Conservation (phyloP, 2,113 vertebrate genomes). For the Choloepus hoffmanni region DNA sequence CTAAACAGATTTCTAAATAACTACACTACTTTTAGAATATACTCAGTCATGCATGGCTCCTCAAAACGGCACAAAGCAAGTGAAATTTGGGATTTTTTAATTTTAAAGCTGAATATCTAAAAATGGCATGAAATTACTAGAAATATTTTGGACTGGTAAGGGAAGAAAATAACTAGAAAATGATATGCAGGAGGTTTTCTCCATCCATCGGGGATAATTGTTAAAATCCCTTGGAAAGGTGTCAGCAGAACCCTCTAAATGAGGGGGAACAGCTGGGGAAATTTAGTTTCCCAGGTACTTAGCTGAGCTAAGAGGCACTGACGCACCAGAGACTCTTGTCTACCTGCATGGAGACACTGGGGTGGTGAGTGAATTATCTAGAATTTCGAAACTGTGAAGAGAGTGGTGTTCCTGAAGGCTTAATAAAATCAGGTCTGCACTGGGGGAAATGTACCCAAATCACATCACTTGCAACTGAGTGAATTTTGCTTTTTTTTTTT, state of each 20-base stretch:
- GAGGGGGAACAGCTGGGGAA: background rate
- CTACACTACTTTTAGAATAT: background rate
- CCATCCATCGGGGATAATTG: background rate
- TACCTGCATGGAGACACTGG: background rate
- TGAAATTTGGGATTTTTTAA: background rate
- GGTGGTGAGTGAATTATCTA: background rate
- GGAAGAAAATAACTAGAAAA: background rate
- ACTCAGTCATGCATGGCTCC: background rate
- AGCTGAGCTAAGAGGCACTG: background rate
- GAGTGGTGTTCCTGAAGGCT: background rate
- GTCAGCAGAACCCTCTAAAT: background rate
- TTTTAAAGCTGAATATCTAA: background rate
- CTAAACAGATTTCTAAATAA: constrained; percentile 23
- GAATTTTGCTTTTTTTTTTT: background rate
- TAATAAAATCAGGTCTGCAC: background rate
- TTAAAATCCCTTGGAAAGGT: background rate
- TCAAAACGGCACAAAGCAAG: constrained; percentile 46
- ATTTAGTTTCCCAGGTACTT: background rate
- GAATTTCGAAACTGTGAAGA: background rate
- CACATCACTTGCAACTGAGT: background rate
- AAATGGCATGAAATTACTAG: background rate
- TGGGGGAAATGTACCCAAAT: background rate
- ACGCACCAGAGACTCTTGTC: background rate
- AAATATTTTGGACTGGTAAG: background rate
- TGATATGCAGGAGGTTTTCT: background rate